Evolutionary conservation across 2,113 vertebrate species (phyloP).

Genomic region (Bos taurus): DNA sequence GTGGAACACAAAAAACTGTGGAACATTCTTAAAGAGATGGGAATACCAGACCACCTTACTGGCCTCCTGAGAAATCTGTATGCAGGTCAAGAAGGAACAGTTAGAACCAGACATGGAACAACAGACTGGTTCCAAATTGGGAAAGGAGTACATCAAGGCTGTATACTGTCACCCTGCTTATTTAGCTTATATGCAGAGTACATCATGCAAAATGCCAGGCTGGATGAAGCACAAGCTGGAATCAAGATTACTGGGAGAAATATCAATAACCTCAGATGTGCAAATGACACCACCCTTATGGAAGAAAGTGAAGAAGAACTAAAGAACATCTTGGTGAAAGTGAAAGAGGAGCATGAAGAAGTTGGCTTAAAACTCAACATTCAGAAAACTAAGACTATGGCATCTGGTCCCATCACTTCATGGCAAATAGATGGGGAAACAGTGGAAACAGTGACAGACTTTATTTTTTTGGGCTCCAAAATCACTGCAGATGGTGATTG

Average conservation of each 20-base stretch:
- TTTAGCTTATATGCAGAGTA: neutral
- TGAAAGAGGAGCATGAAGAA: neutral
- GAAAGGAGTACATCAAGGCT: accelerated
- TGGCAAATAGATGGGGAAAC: neutral
- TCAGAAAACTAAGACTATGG: neutral
- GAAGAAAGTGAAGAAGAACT: neutral
- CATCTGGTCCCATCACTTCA: neutral
- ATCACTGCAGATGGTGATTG: neutral
- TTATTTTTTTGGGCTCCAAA: accelerated
- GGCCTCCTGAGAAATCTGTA: neutral
- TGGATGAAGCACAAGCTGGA: neutral
- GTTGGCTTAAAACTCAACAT: neutral
- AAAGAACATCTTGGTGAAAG: neutral
- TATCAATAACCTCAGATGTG: neutral
- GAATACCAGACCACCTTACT: neutral
- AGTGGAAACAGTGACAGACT: neutral
- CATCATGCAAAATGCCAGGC: neutral
- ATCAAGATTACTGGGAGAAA: neutral
- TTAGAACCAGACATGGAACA: neutral
- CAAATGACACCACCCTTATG: neutral
- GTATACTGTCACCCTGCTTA: neutral
- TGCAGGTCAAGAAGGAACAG: neutral
- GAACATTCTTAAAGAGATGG: neutral
- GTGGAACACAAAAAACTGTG: neutral
- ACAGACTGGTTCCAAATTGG: neutral